Evolutionary conservation across 2,797 vertebrate species (phyloP).

Genomic region (Decapterus maruadsi): DNA sequence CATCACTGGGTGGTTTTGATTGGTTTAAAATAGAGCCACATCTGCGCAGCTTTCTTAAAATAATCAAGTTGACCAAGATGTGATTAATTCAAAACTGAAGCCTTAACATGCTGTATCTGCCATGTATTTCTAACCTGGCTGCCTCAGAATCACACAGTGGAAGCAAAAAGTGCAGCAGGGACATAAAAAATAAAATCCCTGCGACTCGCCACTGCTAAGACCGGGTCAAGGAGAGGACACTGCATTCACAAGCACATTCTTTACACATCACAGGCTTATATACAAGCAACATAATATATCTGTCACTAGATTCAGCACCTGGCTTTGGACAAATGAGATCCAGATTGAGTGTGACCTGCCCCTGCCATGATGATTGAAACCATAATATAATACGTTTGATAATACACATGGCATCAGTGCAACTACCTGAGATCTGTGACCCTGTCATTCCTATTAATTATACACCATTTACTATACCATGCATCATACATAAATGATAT

Average conservation of each 20-base stretch:
- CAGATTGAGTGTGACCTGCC: neutral
- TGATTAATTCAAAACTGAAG: neutral
- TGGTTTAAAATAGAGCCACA: constrained; percentile 29
- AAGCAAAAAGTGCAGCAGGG: neutral
- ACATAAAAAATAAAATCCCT: neutral
- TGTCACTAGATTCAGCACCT: neutral
- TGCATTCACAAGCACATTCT: neutral
- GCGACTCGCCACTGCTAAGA: neutral
- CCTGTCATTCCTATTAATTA: neutral
- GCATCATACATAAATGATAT: neutral
- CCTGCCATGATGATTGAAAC: neutral
- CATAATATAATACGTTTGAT: neutral
- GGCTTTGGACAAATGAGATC: neutral
- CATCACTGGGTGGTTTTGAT: constrained; percentile 20
- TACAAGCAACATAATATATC: neutral
- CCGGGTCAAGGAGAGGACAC: neutral
- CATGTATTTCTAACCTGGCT: neutral
- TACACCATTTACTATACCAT: neutral
- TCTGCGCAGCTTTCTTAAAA: constrained; percentile 22
- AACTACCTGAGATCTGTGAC: neutral
- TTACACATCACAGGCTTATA: neutral
- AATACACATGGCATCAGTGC: neutral
- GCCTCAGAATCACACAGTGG: neutral
- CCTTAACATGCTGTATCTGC: neutral
- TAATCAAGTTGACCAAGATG: neutral